phyloP scores from a whole-genome alignment of 2,888 invertebrate genomes.

The Calliopum simillimum region DNA sequence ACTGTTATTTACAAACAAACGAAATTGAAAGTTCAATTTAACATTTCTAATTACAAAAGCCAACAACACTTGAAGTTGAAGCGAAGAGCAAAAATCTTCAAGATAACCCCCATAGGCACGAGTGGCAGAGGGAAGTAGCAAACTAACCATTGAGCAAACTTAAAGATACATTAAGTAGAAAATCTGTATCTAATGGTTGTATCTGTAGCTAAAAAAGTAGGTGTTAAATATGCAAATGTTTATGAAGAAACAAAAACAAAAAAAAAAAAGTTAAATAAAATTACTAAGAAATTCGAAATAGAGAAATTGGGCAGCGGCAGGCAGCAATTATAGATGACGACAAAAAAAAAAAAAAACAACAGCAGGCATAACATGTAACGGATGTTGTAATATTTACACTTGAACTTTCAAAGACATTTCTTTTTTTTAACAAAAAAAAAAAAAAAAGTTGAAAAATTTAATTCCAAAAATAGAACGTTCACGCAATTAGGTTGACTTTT shows the following conservation, averaged over 20 bases:
- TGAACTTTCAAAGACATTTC: not conserved
- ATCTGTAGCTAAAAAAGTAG: not conserved
- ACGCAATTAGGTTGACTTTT: no score
- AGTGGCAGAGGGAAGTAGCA: not conserved
- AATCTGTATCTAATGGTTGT: no score
- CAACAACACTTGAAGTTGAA: conserved; percentile 17
- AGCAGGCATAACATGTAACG: not conserved
- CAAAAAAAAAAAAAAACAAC: no score
- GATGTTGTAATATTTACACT: conserved; percentile 21
- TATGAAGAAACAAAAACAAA: no score
- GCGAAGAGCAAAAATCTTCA: not conserved
- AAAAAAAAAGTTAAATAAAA: no score
- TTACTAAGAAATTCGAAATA: no score
- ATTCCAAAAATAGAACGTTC: no score
- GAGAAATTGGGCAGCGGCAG: not conserved
- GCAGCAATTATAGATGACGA: not conserved
- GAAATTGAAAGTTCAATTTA: conserved; percentile 19
- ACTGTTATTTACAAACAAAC: conserved; percentile 14
- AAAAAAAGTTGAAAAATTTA: no score
- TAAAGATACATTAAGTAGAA: no score
- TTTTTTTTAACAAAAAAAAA: no score
- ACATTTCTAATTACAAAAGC: conserved; percentile 21
- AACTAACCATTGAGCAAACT: not conserved
- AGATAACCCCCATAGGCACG: not conserved
- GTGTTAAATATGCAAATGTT: conserved; percentile 7